A percentile compares a stretch with the other conserved stretches of the same genome.
Evolutionary conservation across 2,113 vertebrate genomes (phyloP).

Genomic region (Macrotis lagotis): DNA sequence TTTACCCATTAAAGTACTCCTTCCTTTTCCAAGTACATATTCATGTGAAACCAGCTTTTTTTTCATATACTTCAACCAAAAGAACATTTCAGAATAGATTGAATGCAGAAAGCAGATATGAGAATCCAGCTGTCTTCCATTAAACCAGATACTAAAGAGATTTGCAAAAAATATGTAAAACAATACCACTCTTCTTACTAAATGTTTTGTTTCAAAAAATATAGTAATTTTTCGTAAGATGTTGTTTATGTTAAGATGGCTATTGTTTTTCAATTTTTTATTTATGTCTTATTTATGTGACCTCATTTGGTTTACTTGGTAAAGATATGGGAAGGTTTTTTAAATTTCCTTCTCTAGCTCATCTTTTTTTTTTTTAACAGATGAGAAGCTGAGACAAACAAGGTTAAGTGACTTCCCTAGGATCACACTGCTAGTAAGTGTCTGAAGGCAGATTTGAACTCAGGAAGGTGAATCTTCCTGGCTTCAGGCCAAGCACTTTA

Average conservation of each 20-base stretch:
- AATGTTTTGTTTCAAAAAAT: background rate
- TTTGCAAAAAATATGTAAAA: background rate
- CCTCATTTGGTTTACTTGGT: no score
- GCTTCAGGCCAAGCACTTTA: no score
- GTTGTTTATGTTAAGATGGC: background rate
- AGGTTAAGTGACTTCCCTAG: no score
- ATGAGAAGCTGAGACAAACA: no score
- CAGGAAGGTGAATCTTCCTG: no score
- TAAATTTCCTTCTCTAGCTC: no score
- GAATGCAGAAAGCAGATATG: background rate
- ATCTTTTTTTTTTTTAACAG: no score
- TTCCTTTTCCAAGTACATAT: background rate
- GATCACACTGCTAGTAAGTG: no score
- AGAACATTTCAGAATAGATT: background rate
- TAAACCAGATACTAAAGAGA: background rate
- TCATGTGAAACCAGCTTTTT: background rate
- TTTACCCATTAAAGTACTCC: background rate
- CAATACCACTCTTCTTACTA: background rate
- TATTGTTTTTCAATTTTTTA: no score
- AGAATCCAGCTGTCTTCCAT: background rate
- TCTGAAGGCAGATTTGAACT: no score
- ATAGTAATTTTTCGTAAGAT: slow-evolving; percentile 1
- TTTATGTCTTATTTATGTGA: no score
- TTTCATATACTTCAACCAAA: background rate
- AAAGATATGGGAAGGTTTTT: no score